Base-by-base conservation (phyloP, 2,797 vertebrate species). In the Knipowitschia caucasica region DNA sequence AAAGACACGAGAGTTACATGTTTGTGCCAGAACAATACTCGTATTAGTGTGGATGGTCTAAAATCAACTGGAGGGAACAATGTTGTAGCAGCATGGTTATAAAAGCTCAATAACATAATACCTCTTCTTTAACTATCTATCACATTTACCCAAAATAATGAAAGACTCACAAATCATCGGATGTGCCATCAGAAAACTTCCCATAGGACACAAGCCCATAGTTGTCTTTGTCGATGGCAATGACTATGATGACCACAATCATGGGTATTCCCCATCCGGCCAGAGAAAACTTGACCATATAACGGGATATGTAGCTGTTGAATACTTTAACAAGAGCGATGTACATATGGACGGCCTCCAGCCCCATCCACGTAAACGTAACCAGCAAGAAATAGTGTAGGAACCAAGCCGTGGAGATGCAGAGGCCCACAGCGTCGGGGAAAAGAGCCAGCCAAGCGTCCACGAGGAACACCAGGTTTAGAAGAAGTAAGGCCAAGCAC, bases 311-410 rank as follows among this genome's bases (percentile, higher is more conserved):
- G 20, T 98, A 92, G 52, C 82, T 94, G 66, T 98, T 98, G 82
- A 98, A 98, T 66, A 99, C 97, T 84, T 98, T 98, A 44, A 99
- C 93, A 0, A 99, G 88, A 9, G 94, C 93, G 67, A 98, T 66
- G 79, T 99, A 99, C 95, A 99, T 98, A 77, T 99, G 95, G 55
- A 97, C 89, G 7, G 94, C 94, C 89, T 99, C 95, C n/a, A 99
- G 88, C 26, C 95, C 95, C 97, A 99, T 99, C 97, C 97, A 99
- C 23, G 95, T 97, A 81, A 99, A 98, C 50, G 93, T 83, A 18
- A 89, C 95, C 81, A 99, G 82, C 34, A 99, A 91, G 69, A 98
- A 98, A 89, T 98, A 99, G 77, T 99, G 97, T 59, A 99, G 92
- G 72, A 99, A 95, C 73, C 91, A 94, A 67, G 94, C 97, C 1